Percentiles rank a stretch among this genome's conserved stretches.
Evolutionary conservation across 1,140 invertebrate genomes (phyloP).

Genomic region (Lordiphosa stackelbergi): DNA sequence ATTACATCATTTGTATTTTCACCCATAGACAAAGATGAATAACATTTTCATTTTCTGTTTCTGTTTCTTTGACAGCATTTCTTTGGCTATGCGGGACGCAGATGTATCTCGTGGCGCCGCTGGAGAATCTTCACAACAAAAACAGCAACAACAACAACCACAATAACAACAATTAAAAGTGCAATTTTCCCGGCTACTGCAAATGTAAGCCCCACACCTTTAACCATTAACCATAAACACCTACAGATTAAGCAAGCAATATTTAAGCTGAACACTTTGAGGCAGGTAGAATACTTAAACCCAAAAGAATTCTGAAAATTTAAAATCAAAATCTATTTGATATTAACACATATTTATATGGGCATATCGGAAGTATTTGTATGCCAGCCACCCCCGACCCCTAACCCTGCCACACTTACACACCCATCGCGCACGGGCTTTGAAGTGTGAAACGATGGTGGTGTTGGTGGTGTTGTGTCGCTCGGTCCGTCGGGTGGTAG

Average conservation of each 20-base stretch:
- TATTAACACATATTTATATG: no score
- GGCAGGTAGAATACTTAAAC: no score
- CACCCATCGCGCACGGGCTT: slow-evolving; percentile 9
- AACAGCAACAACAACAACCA: slow-evolving; percentile 19
- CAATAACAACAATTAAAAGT: slow-evolving; percentile 16
- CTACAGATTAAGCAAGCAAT: no score
- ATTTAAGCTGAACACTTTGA: no score
- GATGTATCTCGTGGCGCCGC: slow-evolving; percentile 70
- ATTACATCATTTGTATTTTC: slow-evolving; percentile 72
- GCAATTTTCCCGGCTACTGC: background rate
- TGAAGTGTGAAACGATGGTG: slow-evolving; percentile 41
- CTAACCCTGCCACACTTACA: background rate
- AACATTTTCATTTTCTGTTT: slow-evolving; percentile 49
- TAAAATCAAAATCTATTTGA: no score
- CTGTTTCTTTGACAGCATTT: slow-evolving; percentile 42
- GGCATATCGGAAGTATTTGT: no score
- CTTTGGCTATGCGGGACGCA: slow-evolving; percentile 69
- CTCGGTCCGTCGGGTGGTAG: background rate
- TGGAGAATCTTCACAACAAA: slow-evolving; percentile 55
- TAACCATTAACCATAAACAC: no score
- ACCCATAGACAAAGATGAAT: slow-evolving; percentile 50
- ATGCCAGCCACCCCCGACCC: no score
- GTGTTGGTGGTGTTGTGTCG: slow-evolving; percentile 13
- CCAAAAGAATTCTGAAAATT: no score
- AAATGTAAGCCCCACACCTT: no score